Percentiles rank a stretch among this genome's conserved stretches.
These are phyloP conservation scores for Synanthedon andrenaeformis DNA, from an alignment of 2,888 invertebrate species.

Conservation along the genomic window DNA sequence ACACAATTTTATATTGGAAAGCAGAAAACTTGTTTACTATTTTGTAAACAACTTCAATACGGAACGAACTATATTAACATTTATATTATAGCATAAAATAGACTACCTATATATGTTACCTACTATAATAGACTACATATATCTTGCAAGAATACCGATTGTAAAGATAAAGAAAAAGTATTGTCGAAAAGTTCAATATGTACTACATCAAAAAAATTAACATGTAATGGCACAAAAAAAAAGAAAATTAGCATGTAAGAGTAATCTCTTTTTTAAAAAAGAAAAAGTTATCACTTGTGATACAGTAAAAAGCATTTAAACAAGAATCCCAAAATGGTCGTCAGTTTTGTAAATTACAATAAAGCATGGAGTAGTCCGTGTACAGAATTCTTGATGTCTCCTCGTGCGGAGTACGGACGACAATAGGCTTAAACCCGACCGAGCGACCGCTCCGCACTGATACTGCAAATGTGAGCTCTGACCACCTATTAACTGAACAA, in stretches of 20 bases:
- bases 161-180: no score
- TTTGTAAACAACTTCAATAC: neutral
- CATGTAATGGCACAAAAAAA: no score
- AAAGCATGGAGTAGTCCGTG: slow-evolving; percentile 60
- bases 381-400: slow-evolving; percentile 52
- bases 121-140: no score
- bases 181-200: no score
- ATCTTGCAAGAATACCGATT: no score
- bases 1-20: slow-evolving; percentile 19
- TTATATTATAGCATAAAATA: no score
- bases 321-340: slow-evolving; percentile 52
- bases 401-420: slow-evolving; percentile 37
- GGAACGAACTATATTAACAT: no score
- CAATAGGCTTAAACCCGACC: slow-evolving; percentile 48
- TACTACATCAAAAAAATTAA: no score
- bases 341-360: slow-evolving; percentile 67
- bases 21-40: neutral
- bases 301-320: slow-evolving; percentile 10
- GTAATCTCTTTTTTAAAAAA: no score
- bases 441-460: slow-evolving; percentile 19
- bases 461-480: slow-evolving; percentile 40
- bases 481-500: slow-evolving; percentile 39
- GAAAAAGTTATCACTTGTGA: no score
- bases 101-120: no score
- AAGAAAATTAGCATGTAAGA: no score